Evolutionary conservation across 2,888 invertebrate genomes (phyloP), one percentile per base, ranked within the genome.

Genomic region (Oscheius myriophilus): DNA sequence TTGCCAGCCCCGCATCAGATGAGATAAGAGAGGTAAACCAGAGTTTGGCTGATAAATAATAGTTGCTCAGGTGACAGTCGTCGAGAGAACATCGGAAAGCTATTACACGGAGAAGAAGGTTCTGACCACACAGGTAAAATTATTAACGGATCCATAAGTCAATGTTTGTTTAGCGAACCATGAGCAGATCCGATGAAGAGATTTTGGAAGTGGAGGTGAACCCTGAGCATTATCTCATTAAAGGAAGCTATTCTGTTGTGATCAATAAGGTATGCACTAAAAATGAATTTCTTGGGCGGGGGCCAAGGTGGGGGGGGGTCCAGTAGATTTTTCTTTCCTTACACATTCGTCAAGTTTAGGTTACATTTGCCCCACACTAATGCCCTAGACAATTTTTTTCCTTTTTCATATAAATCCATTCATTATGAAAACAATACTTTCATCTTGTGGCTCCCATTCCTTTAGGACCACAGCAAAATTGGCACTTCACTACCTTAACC

Each of bases 191-290:
- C 16, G 67, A 67, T 43, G 61, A 61, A 43, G 59, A 67, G 26
- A 18, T 61, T n/a, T 25, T 67, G 18, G 67, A 67, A 43, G 59
- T 67, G 25, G 67, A 67, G 41, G 67, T 69, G 21, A 71, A 73
- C n/a, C 54, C 67, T 9, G 74, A 71, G 4, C 64, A 67, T 49
- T 77, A 73, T 42, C 12, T 73, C 12, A 71, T 77, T 53, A 71
- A 73, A 54, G 74, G 77, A 41, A 71, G 68, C 21, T 77, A 75
- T 21, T 67, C 73, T 16, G 58, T 77, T 16, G 59, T 77, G 1
- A 73, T 77, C 26, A 53, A 71, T 2, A 77, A 77, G 49, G 66
- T 66, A 18, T 12, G 55, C 4, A 14, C n/a, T n/a, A n/a, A n/a
- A n/a, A n/a, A n/a, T n/a, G n/a, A n/a, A n/a, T n/a, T n/a, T n/a